Evolutionary conservation across 2,113 vertebrate genomes (phyloP).

Genomic region (Balaeniceps rex): DNA sequence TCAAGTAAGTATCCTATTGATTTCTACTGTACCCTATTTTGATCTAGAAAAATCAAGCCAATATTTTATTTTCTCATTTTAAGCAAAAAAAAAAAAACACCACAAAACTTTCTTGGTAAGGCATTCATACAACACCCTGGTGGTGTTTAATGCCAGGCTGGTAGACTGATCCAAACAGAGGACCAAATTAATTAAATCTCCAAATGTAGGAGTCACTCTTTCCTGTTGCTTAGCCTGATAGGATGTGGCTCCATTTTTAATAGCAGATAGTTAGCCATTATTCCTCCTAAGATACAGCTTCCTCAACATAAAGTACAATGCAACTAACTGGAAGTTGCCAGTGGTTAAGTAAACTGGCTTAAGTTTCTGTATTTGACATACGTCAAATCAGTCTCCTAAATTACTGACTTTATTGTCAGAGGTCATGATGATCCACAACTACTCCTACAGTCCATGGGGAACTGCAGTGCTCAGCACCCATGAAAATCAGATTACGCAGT

Average conservation of each 20-base stretch:
- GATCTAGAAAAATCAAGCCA: neutral
- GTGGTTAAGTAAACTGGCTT: neutral
- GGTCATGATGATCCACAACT: neutral
- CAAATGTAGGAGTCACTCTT: neutral
- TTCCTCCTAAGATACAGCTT: neutral
- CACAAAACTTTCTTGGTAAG: neutral
- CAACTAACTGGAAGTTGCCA: neutral
- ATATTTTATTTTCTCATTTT: neutral
- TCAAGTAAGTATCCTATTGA: neutral
- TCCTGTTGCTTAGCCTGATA: neutral
- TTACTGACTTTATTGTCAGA: neutral
- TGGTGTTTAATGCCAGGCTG: neutral
- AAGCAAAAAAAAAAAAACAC: neutral
- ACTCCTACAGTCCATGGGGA: fast-evolving
- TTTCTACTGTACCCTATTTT: neutral
- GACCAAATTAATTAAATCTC: neutral
- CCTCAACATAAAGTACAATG: neutral
- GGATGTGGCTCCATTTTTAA: neutral
- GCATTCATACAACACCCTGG: neutral
- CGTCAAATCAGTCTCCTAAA: neutral
- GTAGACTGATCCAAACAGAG: neutral
- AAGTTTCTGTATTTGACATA: neutral
- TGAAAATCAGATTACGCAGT: neutral
- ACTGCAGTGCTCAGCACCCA: neutral
- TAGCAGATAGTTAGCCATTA: neutral